These are phyloP conservation scores for Apeltes quadracus DNA, from an alignment of 2,113 vertebrate species.

Conservation along the genomic window DNA sequence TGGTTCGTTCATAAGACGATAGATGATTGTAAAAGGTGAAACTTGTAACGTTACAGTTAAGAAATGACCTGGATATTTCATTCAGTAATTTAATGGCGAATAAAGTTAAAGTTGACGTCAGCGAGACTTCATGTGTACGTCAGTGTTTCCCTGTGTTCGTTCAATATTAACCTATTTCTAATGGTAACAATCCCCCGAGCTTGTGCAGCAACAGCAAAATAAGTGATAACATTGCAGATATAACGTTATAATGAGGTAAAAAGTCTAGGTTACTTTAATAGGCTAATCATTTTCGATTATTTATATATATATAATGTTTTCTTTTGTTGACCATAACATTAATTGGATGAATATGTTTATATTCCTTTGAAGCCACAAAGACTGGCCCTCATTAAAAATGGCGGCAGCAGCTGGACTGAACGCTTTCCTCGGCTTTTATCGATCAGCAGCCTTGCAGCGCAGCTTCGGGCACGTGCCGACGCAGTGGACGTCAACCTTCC, in stretches of 20 bases:
- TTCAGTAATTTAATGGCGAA: background rate
- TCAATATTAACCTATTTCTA: background rate
- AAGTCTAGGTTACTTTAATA: background rate
- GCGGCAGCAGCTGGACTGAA: constrained; percentile 26
- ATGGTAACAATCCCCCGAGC: background rate
- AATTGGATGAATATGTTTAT: background rate
- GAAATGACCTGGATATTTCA: background rate
- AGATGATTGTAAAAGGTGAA: background rate
- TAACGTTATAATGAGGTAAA: background rate
- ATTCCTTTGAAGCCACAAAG: constrained; percentile 6
- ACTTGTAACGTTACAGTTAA: background rate
- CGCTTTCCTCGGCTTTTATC: constrained; percentile 26
- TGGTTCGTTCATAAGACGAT: no score
- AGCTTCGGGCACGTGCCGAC: constrained; percentile 9
- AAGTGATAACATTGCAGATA: background rate
- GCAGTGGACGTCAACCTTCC: background rate
- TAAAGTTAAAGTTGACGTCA: background rate
- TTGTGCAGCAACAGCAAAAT: background rate
- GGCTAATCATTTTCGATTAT: background rate
- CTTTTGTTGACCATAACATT: background rate
- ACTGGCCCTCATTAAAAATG: constrained; percentile 42
- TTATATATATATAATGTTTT: background rate
- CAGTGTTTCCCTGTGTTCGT: background rate
- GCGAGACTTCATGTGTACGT: background rate
- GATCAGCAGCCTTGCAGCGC: background rate